These are phyloP conservation scores for Galerucella nymphaeae DNA, from an alignment of 2,888 invertebrate species.

Conservation along the genomic window DNA sequence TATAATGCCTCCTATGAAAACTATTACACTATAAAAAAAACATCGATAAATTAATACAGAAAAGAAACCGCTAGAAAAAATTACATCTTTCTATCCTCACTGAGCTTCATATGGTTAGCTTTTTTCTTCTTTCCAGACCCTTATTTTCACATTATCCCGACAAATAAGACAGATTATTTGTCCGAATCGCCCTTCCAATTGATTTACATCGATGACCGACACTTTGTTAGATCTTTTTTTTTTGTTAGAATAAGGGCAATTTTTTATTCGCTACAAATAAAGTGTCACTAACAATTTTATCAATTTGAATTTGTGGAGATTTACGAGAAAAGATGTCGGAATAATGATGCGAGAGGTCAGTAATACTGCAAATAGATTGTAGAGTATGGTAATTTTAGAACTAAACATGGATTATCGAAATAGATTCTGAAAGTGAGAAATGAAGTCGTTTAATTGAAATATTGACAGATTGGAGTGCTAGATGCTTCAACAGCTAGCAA, in stretches of 20 bases:
- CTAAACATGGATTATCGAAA: too few species aligned
- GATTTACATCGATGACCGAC: constrained; percentile 63
- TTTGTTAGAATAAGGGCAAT: constrained; percentile 37
- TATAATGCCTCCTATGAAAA: too few species aligned
- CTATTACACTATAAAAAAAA: too few species aligned
- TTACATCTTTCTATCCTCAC: constrained; percentile 44
- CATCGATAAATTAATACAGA: neutral
- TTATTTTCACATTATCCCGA: constrained; percentile 62
- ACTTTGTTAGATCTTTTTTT: constrained; percentile 48
- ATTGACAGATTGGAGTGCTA: too few species aligned
- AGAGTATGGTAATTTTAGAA: too few species aligned
- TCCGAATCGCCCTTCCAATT: constrained; percentile 63
- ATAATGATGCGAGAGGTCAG: neutral
- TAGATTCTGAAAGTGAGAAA: too few species aligned
- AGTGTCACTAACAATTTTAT: constrained; percentile 34
- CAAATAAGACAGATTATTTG: constrained; percentile 65
- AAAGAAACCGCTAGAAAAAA: constrained; percentile 17
- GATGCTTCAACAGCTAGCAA: too few species aligned
- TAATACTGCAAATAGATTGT: too few species aligned
- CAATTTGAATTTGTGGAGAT: constrained; percentile 20
- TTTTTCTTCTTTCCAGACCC: constrained; percentile 59
- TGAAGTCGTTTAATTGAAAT: too few species aligned
- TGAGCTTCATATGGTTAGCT: constrained; percentile 53
- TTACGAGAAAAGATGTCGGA: neutral
- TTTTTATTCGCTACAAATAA: constrained; percentile 33